Evolutionary conservation across 2,888 invertebrate species (phyloP).

Genomic region (Ecdyonurus torrentis): DNA sequence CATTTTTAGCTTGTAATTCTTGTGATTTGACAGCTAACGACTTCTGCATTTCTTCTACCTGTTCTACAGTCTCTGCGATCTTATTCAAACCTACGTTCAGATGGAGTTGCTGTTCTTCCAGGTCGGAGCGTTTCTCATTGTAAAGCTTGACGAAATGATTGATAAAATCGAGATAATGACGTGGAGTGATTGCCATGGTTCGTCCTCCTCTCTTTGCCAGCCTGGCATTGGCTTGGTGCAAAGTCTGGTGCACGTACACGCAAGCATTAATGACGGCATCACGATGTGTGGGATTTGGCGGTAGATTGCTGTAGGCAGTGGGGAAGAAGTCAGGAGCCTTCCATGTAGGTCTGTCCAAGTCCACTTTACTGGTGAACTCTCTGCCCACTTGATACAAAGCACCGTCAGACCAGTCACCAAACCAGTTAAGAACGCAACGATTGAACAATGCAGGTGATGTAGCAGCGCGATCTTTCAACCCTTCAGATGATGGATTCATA

Average conservation of each 20-base stretch:
- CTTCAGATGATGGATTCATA: slow-evolving; percentile 99
- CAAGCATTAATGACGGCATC: slow-evolving; percentile 98
- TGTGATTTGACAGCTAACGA: slow-evolving; percentile 92
- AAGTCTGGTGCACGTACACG: slow-evolving; percentile 94
- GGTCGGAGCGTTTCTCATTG: slow-evolving; percentile 92
- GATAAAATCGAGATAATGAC: slow-evolving; percentile 97
- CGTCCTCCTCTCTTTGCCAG: slow-evolving; percentile 83
- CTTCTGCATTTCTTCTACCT: slow-evolving; percentile 99
- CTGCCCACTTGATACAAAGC: slow-evolving; percentile 88
- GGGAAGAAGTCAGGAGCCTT: slow-evolving; percentile 82
- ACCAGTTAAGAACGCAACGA: slow-evolving; percentile 91
- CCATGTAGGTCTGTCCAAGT: slow-evolving; percentile 79
- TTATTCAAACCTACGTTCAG: slow-evolving; percentile 96
- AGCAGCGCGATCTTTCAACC: slow-evolving; percentile 93
- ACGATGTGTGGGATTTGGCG: slow-evolving; percentile 59
- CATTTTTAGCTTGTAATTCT: slow-evolving; percentile 92
- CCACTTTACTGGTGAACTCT: slow-evolving; percentile 91
- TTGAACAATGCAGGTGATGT: slow-evolving; percentile 99
- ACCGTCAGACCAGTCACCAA: slow-evolving; percentile 98
- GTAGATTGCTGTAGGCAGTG: slow-evolving; percentile 60
- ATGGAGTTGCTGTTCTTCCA: slow-evolving; percentile 98
- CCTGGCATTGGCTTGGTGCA: slow-evolving; percentile 85
- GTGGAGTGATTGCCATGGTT: slow-evolving; percentile 94
- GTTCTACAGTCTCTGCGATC: slow-evolving; percentile 97
- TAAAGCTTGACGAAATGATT: slow-evolving; percentile 97